A percentile compares a stretch with the other conserved stretches of the same genome.
phyloP scores from a whole-genome alignment of 2,888 invertebrate species.

The Netelia virgata region DNA sequence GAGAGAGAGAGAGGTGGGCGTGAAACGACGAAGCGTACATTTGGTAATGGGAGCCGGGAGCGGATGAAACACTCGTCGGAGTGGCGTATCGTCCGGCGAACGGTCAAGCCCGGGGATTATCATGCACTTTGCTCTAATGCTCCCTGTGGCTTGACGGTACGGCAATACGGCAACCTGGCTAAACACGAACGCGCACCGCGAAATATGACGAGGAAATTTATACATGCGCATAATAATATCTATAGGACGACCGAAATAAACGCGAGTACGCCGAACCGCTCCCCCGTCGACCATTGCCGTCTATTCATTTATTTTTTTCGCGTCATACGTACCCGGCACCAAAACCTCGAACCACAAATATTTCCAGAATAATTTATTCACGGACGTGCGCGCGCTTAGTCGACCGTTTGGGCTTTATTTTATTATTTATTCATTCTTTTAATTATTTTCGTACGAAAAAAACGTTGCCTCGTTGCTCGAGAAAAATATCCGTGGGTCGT shows the following conservation, averaged over 20 bases:
- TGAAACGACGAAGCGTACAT: constrained; percentile 70
- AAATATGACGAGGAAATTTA: constrained; percentile 42
- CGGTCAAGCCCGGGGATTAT: constrained; percentile 41
- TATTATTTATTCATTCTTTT: background rate
- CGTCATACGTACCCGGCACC: background rate
- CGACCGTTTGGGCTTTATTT: constrained; percentile 1
- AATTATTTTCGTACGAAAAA: background rate
- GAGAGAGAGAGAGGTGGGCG: background rate
- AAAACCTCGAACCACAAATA: constrained; percentile 7
- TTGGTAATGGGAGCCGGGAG: constrained; percentile 76
- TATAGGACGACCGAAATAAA: constrained; percentile 27
- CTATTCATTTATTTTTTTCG: background rate
- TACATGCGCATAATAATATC: background rate
- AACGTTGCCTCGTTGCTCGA: background rate
- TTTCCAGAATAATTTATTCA: constrained; percentile 30
- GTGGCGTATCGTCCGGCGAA: constrained; percentile 18
- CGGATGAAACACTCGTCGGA: constrained; percentile 60
- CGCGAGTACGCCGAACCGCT: constrained; percentile 14
- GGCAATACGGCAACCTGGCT: constrained; percentile 43
- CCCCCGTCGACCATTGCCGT: background rate
- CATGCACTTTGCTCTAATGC: constrained; percentile 78
- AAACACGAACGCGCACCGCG: constrained; percentile 39
- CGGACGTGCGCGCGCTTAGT: background rate
- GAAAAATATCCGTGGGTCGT: background rate
- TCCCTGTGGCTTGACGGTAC: constrained; percentile 60